These are phyloP conservation scores for Cantharis nigra DNA, from an alignment of 2,888 invertebrate species.

Conservation along the genomic window DNA sequence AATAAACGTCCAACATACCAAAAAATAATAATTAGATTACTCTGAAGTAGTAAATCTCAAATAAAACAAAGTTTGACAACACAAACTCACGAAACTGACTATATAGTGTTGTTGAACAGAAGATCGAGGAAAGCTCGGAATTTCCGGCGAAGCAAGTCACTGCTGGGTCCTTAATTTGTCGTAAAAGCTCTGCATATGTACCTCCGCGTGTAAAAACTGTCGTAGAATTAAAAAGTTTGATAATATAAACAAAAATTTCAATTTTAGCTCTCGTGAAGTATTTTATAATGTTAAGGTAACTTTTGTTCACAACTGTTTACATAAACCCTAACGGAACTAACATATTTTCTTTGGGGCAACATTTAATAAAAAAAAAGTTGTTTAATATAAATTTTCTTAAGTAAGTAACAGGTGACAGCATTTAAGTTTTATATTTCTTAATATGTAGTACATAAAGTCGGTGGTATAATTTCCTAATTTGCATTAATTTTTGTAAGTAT, in stretches of 20 bases:
- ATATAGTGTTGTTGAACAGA: too few relatives aligned
- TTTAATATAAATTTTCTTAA: constrained; percentile 12
- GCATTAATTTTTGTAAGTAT: constrained; percentile 34
- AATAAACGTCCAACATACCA: too few relatives aligned
- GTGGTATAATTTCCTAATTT: constrained; percentile 40
- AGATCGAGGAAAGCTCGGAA: not conserved
- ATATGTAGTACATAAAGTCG: constrained; percentile 23
- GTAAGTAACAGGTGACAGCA: constrained; percentile 35
- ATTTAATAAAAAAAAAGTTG: constrained; percentile 16
- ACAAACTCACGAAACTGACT: too few relatives aligned
- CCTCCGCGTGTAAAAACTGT: not conserved
- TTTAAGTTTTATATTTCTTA: constrained; percentile 22
- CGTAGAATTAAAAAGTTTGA: not conserved
- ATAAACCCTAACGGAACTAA: not conserved
- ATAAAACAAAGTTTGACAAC: too few relatives aligned
- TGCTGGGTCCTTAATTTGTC: not conserved
- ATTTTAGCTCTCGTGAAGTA: not conserved
- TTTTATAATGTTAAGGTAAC: not conserved
- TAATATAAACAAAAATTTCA: not conserved
- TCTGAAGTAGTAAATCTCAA: too few relatives aligned
- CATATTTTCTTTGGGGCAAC: constrained; percentile 1
- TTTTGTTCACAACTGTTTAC: not conserved
- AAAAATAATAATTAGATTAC: too few relatives aligned
- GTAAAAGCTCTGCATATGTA: not conserved
- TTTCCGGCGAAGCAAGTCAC: not conserved